These are phyloP conservation scores for Phalangium opilio DNA, from an alignment of 2,888 invertebrate genomes.

Conservation along the genomic window DNA sequence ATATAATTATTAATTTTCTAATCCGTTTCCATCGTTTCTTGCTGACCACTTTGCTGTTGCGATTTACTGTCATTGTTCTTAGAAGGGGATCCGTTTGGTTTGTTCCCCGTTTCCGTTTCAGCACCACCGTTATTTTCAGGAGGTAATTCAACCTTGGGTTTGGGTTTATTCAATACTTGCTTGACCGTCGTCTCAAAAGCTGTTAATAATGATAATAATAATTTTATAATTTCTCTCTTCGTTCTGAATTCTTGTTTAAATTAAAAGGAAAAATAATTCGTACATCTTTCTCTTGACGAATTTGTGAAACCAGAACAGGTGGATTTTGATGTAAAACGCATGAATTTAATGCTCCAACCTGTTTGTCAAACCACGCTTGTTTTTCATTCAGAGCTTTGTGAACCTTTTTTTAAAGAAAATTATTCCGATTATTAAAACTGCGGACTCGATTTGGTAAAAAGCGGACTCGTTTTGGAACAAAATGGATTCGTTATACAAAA, in stretches of 20 bases:
- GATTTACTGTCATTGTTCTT: conserved; percentile 5
- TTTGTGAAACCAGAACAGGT: conserved; percentile 53
- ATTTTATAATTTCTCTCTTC: too few relatives aligned
- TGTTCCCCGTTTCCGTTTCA: conserved; percentile 1
- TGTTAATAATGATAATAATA: conserved; percentile 23
- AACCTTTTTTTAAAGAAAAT: too few relatives aligned
- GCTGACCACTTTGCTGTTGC: not conserved
- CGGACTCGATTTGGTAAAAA: too few relatives aligned
- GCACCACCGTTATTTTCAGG: conserved; percentile 4
- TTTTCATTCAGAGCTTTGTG: conserved; percentile 51
- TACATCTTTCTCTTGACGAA: conserved; percentile 48
- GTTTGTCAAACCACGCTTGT: conserved; percentile 65
- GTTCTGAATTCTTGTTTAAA: too few relatives aligned
- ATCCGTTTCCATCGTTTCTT: conserved; percentile 15
- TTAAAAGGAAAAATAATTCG: too few relatives aligned
- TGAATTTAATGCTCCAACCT: conserved; percentile 47
- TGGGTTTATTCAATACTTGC: conserved; percentile 75
- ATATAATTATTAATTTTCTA: too few relatives aligned
- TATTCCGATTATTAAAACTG: too few relatives aligned
- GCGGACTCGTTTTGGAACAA: too few relatives aligned
- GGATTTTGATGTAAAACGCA: conserved; percentile 55
- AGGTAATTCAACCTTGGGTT: conserved; percentile 47
- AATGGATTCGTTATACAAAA: too few relatives aligned
- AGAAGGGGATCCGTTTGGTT: conserved; percentile 3
- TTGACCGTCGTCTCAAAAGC: conserved; percentile 39